These are phyloP conservation scores for Hyperoplus immaculatus DNA, from an alignment of 2,797 vertebrate species.

Conservation along the genomic window DNA sequence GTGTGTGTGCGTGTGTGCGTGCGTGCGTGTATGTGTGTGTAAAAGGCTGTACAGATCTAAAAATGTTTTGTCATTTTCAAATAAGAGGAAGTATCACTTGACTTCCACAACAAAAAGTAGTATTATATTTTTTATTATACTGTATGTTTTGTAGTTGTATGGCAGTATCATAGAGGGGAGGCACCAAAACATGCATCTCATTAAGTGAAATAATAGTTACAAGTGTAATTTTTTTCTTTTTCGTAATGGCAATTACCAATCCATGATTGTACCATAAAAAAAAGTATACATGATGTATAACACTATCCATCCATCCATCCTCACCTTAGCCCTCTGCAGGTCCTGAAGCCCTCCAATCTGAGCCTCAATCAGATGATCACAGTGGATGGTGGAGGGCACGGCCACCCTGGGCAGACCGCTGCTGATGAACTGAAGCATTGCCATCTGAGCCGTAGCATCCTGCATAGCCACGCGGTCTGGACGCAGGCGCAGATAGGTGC, in stretches of 20 bases:
- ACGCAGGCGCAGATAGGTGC: slow-evolving; percentile 92
- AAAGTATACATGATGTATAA: neutral
- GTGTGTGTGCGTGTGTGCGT: neutral
- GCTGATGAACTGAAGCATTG: slow-evolving; percentile 99
- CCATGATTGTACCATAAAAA: neutral
- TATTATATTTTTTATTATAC: neutral
- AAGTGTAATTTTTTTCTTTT: neutral
- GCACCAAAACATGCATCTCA: neutral
- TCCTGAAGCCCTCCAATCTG: slow-evolving; percentile 91
- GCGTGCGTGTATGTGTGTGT: no score
- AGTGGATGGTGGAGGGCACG: slow-evolving; percentile 97
- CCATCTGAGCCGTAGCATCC: slow-evolving; percentile 98
- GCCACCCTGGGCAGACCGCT: slow-evolving; percentile 93
- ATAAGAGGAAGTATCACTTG: neutral
- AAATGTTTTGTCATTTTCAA: neutral
- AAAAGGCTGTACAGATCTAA: no score
- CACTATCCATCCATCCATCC: neutral
- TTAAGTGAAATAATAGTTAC: neutral
- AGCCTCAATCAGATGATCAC: slow-evolving; percentile 96
- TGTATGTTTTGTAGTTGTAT: neutral
- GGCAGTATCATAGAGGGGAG: neutral
- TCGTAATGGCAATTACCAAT: neutral
- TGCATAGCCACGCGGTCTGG: slow-evolving; percentile 98
- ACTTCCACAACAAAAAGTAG: neutral
- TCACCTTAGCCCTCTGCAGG: slow-evolving; percentile 93